These are phyloP conservation scores for Limnephilus lunatus DNA, from an alignment of 2,888 invertebrate species.

Conservation along the genomic window DNA sequence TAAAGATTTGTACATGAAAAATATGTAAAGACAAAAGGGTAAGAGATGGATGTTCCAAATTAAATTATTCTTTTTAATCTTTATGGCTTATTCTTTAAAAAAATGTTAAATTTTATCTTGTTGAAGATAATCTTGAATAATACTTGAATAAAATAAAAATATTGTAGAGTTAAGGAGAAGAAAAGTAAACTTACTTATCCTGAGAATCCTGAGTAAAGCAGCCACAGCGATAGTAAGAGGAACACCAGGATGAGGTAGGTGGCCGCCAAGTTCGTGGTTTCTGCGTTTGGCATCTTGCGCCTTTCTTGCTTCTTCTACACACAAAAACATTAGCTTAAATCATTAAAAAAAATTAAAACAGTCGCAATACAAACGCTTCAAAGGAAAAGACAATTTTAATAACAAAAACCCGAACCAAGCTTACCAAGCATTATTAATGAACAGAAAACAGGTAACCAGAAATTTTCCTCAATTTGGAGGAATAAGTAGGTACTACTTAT, in stretches of 20 bases:
- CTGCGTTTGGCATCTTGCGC: slow-evolving; percentile 76
- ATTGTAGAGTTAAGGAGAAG: not conserved
- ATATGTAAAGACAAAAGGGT: too few species aligned
- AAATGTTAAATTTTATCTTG: too few species aligned
- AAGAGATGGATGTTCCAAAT: too few species aligned
- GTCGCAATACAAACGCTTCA: too few species aligned
- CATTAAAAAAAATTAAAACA: not conserved
- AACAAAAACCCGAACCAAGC: too few species aligned
- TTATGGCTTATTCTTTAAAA: too few species aligned
- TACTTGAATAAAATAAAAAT: too few species aligned
- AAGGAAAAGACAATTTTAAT: too few species aligned
- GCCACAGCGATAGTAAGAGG: slow-evolving; percentile 81
- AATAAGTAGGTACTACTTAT: not conserved
- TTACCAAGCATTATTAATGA: not conserved
- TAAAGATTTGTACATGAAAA: too few species aligned
- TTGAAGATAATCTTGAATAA: too few species aligned
- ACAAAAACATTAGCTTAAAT: not conserved
- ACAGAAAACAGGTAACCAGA: not conserved
- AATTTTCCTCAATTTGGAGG: not conserved
- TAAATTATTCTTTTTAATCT: too few species aligned
- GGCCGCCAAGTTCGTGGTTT: slow-evolving; percentile 82
- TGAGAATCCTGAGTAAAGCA: slow-evolving; percentile 81
- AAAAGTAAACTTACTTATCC: slow-evolving; percentile 66
- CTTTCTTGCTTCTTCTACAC: slow-evolving; percentile 43
- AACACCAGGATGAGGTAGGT: slow-evolving; percentile 84